phyloP scores from a whole-genome alignment of 1,140 invertebrate species.

The Panagrolaimus sp. region DNA sequence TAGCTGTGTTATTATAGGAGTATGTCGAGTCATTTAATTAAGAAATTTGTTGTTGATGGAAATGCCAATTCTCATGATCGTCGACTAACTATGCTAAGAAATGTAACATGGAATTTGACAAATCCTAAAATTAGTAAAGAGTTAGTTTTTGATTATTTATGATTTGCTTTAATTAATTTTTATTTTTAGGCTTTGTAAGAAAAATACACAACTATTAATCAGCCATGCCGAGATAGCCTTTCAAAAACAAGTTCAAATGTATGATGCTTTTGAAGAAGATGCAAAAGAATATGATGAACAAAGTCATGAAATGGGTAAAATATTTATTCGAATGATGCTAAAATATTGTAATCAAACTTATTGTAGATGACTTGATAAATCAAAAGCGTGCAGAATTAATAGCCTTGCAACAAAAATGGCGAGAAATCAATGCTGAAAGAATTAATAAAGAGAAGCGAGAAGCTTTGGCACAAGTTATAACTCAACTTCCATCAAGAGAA shows the following conservation, averaged over 20 bases:
- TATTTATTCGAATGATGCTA: neutral
- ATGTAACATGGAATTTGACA: conserved; percentile 1
- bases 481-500: conserved; percentile 1
- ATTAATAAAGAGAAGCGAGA: neutral
- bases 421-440: conserved; percentile 9
- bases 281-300: neutral
- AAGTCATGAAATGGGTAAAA: neutral
- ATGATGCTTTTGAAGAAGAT: neutral
- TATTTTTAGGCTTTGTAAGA: too few relatives aligned
- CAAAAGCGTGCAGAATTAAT: neutral
- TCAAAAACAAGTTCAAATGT: neutral
- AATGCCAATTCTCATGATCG: neutral
- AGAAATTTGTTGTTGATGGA: conserved; percentile 13
- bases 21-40: neutral
- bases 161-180: too few relatives aligned
- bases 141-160: neutral
- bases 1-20: neutral
- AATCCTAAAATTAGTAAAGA: neutral
- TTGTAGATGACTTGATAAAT: neutral
- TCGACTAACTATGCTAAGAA: neutral
- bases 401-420: conserved; percentile 7
- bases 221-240: neutral
- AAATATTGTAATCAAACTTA: neutral
- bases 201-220: neutral
- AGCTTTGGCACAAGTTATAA: conserved; percentile 5